Base-by-base conservation (phyloP, 1,140 invertebrate species). In the Cotesia vestalis region DNA sequence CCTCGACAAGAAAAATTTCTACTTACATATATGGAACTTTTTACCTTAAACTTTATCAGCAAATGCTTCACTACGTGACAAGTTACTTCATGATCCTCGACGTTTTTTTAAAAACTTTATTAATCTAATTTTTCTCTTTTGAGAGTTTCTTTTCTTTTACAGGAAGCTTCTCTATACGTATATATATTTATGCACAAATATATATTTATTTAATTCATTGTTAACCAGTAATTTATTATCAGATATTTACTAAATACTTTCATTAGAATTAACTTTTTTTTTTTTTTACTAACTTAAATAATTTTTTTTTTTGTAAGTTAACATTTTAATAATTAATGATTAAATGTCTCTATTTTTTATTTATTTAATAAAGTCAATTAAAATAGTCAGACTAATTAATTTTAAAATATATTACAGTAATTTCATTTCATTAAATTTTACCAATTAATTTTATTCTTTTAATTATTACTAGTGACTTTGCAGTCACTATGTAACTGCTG, bases 151-250 rank as follows among this genome's bases (percentile, higher is more conserved):
- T 73, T 59, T 64, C 64, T 72, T 68, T 72, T 72, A 36, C 69
- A 76, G 81, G 81, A 80, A 82, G 78, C 78, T 80, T 80, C 77
- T 78, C 64, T 79, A 71, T 82, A 79, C 76, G 78, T 72, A 60
- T 79, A 69, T 74, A 75, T 76, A 74, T 69, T 40, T 75, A 74
- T 70, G 78, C 75, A 79, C 78, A 76, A 74, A 69, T 38, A 12
- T 40, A 38, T 36, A 5, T 27, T 36, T 14, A 2, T 5, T 12
- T 62, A 62, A 62, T 27, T 27, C 27, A 27, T 27, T 27, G 27
- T 27, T 6, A 62, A 62, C 12, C 5, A n/a, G 17, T 14, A 36
- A 60, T 40, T 60, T 60, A 17, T 40, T 17, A 69, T 55, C 38
- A 46, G 11, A 6, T 8, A 46, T 46, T 46, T 11, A 46, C 11